These are phyloP conservation scores for Sorex fumeus DNA, from an alignment of 2,113 vertebrate genomes.

Conservation along the genomic window DNA sequence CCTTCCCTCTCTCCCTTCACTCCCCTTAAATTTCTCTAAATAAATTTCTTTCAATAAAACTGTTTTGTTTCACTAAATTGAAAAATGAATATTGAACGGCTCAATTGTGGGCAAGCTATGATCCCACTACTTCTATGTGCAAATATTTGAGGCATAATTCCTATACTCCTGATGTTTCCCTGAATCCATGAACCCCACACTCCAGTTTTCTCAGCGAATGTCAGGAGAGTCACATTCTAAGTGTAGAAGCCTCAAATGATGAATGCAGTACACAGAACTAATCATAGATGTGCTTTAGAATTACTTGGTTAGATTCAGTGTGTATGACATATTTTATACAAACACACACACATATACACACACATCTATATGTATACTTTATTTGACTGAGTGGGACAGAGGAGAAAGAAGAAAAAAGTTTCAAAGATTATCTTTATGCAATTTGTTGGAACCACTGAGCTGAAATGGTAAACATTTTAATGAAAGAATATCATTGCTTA, in stretches of 20 bases:
- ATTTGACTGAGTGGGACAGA: not conserved
- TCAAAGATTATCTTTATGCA: slow-evolving; percentile 53
- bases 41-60: no score
- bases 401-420: not conserved
- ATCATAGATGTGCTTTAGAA: not conserved
- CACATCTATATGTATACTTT: not conserved
- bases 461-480: slow-evolving; percentile 60
- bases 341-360: not conserved
- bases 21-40: no score
- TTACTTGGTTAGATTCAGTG: not conserved
- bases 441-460: slow-evolving; percentile 22
- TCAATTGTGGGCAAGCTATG: not conserved
- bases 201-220: not conserved
- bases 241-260: not conserved
- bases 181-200: not conserved
- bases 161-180: not conserved
- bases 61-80: no score
- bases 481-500: slow-evolving; percentile 10
- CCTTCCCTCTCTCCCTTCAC: no score
- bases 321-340: not conserved
- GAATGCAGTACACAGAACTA: not conserved
- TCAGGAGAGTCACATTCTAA: not conserved
- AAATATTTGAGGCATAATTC: not conserved
- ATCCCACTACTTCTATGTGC: not conserved
- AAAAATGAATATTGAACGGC: not conserved